Conservation (phyloP, 2,888 invertebrate species). For the Nebria salina region DNA sequence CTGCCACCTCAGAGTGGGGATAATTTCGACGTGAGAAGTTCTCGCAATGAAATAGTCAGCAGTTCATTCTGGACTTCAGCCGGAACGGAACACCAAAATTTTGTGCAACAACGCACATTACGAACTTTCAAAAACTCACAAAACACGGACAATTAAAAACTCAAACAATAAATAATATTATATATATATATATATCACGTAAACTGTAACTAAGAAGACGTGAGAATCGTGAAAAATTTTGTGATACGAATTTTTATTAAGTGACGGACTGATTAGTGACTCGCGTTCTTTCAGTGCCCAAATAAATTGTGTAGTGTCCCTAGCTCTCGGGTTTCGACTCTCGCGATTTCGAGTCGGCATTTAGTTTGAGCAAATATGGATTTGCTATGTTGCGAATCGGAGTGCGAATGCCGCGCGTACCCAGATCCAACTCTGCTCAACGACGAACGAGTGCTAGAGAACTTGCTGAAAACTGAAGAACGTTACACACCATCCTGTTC, state of each 20-base stretch:
- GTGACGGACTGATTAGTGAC: background rate
- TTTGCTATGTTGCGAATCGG: constrained; percentile 60
- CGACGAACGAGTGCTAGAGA: constrained; percentile 80
- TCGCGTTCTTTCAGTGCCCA: constrained; percentile 16
- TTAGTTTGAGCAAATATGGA: constrained; percentile 54
- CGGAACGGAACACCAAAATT: background rate
- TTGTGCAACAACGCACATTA: background rate
- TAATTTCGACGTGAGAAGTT: constrained; percentile 13
- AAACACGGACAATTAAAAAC: background rate
- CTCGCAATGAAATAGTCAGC: constrained; percentile 15
- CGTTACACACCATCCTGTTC: constrained; percentile 79
- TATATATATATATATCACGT: background rate
- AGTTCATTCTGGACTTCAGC: constrained; percentile 24
- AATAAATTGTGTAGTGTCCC: constrained; percentile 12
- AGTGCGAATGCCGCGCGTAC: constrained; percentile 59
- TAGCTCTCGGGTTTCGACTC: constrained; percentile 14
- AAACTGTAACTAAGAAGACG: constrained; percentile 1
- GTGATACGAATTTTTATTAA: background rate
- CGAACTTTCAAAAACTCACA: background rate
- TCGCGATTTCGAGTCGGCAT: background rate
- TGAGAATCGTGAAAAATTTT: background rate
- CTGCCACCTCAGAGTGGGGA: constrained; percentile 26
- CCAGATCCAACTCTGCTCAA: constrained; percentile 80
- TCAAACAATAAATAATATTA: background rate
- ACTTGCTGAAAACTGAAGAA: constrained; percentile 87